Evolutionary conservation across 2,888 invertebrate species (phyloP), one percentile per base, ranked within the genome.

Genomic region (Drosophila anomelani): DNA sequence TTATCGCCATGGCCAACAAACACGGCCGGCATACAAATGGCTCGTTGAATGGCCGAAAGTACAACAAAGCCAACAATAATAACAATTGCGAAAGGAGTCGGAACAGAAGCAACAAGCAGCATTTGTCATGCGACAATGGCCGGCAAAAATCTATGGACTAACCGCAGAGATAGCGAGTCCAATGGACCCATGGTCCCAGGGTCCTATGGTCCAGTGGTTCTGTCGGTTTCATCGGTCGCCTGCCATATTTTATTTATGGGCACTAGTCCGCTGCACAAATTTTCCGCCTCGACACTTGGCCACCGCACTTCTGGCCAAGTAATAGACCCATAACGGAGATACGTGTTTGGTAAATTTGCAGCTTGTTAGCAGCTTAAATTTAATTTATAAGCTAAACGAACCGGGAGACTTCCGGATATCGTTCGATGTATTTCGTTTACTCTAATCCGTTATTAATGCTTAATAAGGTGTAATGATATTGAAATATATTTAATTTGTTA

Each of bases 91-190:
- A 56, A 58, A 59, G 63, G 32, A 59, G 36, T 43, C 29, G 41
- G 32, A 47, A 43, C 57, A 62, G 61, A 17, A 75, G 72, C 80
- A 85, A 88, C 71, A 85, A 68, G 72, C 82, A 63, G 72, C 88
- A 88, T 84, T 84, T 84, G 84, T 88, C 89, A 83, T 84, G 63
- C 73, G 73, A 72, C 80, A 82, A 68, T 76, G 72, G 68, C 64
- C 74, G 55, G 49, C 71, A 76, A 82, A 88, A 86, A 79, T 87
- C 70, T 62, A 71, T 85, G 78, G 75, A 49, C 77, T 46, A 49
- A 63, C 57, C 70, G 29, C 68, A 64, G 29, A 76, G 79, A 82
- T 74, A 72, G 69, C 46, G 60, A 53, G 23, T 71, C 38, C 44
- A 53, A 38, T 67, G 43, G 55, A 29, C 32, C 12, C 10, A 32